These are phyloP conservation scores for Coturnix japonica DNA, from an alignment of 2,113 vertebrate species.

Conservation along the genomic window DNA sequence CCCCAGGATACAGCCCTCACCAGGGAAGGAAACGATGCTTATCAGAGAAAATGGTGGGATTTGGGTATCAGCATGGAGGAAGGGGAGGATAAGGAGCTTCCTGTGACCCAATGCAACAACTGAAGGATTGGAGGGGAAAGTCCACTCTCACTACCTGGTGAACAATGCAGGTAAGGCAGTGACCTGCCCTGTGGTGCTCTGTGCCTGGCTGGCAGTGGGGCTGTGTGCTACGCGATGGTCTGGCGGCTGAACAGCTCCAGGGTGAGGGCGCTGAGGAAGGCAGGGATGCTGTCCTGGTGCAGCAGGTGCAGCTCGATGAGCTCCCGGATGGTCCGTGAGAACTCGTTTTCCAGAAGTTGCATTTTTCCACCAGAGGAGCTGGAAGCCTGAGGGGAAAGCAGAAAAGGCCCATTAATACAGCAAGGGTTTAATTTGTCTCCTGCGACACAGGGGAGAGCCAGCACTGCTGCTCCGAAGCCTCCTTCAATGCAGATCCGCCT, in stretches of 20 bases:
- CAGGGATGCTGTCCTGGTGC: constrained; percentile 95
- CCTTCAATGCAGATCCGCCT: not conserved
- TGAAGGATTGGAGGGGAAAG: not conserved
- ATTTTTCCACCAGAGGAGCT: constrained; percentile 84
- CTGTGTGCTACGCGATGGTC: constrained; percentile 78
- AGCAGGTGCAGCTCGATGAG: constrained; percentile 92
- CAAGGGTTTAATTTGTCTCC: not conserved
- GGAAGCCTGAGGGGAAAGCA: constrained; percentile 63
- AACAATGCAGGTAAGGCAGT: not conserved
- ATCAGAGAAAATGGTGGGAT: not conserved
- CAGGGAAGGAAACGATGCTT: not conserved
- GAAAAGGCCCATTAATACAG: not conserved
- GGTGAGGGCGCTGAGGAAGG: constrained; percentile 94
- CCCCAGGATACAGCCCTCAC: not conserved
- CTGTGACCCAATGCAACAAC: not conserved
- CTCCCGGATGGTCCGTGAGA: constrained; percentile 85
- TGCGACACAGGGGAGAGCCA: accelerated
- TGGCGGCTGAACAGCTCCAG: constrained; percentile 96
- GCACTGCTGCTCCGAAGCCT: not conserved
- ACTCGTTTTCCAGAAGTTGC: constrained; percentile 95
- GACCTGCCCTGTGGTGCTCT: not conserved
- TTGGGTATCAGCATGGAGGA: not conserved
- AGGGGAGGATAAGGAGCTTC: not conserved
- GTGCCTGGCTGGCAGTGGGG: not conserved
- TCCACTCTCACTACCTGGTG: not conserved